Conservation (phyloP, 1,140 invertebrate species). For the Lasioglossum baleicum region DNA sequence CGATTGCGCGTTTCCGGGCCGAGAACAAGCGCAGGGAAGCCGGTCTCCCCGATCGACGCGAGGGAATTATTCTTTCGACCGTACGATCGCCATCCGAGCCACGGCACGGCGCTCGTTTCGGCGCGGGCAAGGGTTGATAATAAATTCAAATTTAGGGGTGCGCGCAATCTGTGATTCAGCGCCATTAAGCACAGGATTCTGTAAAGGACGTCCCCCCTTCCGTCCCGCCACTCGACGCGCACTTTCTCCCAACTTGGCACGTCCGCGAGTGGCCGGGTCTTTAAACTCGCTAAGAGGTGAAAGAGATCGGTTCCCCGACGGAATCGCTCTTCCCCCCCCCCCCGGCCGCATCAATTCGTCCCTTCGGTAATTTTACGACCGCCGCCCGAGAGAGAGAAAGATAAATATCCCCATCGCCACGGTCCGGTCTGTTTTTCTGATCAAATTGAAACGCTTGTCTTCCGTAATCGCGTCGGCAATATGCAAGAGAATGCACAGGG, state of each 20-base stretch:
- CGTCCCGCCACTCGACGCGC: neutral
- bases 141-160: conserved; percentile 77
- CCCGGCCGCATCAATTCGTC: conserved; percentile 13
- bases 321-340: neutral
- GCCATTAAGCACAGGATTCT: conserved; percentile 78
- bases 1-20: neutral
- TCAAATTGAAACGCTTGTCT: too few relatives aligned
- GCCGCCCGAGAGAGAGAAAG: neutral
- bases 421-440: too few relatives aligned
- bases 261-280: conserved; percentile 56
- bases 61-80: conserved; percentile 64
- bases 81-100: conserved; percentile 63
- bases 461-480: too few relatives aligned
- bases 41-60: conserved; percentile 45
- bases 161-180: conserved; percentile 79
- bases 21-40: neutral
- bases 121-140: conserved; percentile 73
- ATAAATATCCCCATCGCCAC: neutral
- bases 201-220: conserved; percentile 57
- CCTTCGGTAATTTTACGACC: neutral
- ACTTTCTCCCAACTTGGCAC: conserved; percentile 70
- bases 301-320: conserved; percentile 52
- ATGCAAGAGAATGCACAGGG: too few relatives aligned
- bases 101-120: conserved; percentile 59
- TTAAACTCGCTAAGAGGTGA: conserved; percentile 56